Evolutionary conservation across 92 coral and sea anemone genomes (phyloP).

Genomic region (Actinernus sp.): DNA sequence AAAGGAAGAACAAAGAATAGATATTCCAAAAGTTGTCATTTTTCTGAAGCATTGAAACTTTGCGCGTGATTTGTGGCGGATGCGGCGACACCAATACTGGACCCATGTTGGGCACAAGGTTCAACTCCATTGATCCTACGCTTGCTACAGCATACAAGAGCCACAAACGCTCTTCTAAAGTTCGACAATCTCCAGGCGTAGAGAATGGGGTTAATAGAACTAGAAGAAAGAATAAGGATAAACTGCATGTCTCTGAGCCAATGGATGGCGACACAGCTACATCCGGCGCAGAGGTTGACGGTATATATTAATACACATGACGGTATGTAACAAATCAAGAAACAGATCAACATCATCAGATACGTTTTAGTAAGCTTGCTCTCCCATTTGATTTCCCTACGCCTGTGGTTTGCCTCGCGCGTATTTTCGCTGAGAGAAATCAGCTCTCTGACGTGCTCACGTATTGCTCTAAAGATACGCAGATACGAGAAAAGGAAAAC

Average conservation of each 20-base stretch:
- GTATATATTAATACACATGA: conserved; percentile 68
- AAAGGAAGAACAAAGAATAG: too few species aligned
- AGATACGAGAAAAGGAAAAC: conserved; percentile 66
- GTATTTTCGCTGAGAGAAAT: conserved; percentile 3
- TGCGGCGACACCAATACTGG: too few species aligned
- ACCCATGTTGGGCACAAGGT: too few species aligned
- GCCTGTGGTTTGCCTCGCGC: conserved; percentile 27
- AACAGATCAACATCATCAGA: conserved; percentile 62
- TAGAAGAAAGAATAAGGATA: conserved; percentile 55
- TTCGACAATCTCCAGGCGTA: conserved; percentile 80
- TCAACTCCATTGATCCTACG: not conserved
- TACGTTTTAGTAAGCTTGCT: conserved; percentile 65
- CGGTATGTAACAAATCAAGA: conserved; percentile 71
- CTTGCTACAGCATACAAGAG: conserved; percentile 7
- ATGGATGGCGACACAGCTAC: conserved; percentile 66
- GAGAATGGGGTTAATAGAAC: conserved; percentile 71
- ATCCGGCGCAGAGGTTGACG: conserved; percentile 63
- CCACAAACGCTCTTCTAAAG: conserved; percentile 57
- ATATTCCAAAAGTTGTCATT: too few species aligned
- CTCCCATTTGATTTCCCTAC: conserved; percentile 50
- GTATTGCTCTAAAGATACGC: conserved; percentile 48
- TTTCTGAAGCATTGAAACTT: too few species aligned
- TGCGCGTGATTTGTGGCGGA: too few species aligned
- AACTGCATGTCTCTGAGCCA: conserved; percentile 76
- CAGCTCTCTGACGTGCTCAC: conserved; percentile 13